A percentile compares a stretch with the other conserved stretches of the same genome.
Conservation (phyloP, 2,888 invertebrate genomes). For the Chloroclystis v-ata region DNA sequence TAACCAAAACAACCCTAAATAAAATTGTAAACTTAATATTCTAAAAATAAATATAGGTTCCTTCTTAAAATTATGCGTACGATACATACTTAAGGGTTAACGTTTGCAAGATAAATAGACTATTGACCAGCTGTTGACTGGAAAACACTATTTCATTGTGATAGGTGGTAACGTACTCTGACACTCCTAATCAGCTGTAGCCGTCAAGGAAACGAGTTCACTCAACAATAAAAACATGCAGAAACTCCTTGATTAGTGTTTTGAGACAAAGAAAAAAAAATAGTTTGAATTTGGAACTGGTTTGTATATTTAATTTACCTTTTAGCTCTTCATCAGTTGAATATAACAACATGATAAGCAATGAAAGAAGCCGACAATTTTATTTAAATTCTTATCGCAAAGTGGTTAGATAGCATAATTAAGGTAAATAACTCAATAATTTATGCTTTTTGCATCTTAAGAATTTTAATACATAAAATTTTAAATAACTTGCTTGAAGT, state of each 20-base stretch:
- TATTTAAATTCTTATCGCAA: slow-evolving; percentile 39
- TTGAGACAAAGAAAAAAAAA: too few relatives aligned
- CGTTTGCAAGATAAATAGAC: not conserved
- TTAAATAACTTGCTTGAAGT: slow-evolving; percentile 8
- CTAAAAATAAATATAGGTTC: too few relatives aligned
- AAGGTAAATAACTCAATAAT: slow-evolving; percentile 47
- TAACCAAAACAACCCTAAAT: too few relatives aligned
- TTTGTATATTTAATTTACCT: not conserved
- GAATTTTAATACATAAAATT: slow-evolving; percentile 9
- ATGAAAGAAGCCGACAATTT: slow-evolving; percentile 36
- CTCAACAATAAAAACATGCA: not conserved
- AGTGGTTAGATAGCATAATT: slow-evolving; percentile 46
- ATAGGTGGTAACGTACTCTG: slow-evolving; percentile 4
- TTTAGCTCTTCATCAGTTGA: slow-evolving; percentile 10
- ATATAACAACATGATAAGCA: slow-evolving; percentile 19
- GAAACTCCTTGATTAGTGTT: not conserved
- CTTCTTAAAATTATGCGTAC: too few relatives aligned
- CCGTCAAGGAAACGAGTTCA: not conserved
- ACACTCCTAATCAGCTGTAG: not conserved
- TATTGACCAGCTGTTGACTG: not conserved
- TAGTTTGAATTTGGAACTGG: not conserved
- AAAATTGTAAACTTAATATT: too few relatives aligned
- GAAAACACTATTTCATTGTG: slow-evolving; percentile 2
- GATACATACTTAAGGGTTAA: too few relatives aligned
- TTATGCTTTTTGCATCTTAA: slow-evolving; percentile 38